These are phyloP conservation scores for Euura lappo DNA, from an alignment of 1,140 invertebrate species.

Conservation along the genomic window DNA sequence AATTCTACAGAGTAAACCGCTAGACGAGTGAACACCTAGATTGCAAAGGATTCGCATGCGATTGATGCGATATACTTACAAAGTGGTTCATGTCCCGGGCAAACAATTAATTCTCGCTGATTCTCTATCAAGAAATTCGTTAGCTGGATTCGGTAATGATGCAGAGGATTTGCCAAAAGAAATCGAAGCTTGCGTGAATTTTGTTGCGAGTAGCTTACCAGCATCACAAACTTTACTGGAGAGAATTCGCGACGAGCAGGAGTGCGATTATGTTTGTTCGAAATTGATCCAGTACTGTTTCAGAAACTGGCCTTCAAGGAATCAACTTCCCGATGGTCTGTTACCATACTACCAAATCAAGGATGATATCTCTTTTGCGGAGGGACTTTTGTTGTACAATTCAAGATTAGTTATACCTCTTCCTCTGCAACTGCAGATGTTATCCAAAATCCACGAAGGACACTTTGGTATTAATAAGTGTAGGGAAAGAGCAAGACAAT, in stretches of 20 bases:
- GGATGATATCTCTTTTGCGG: slow-evolving; percentile 23
- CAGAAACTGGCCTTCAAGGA: slow-evolving; percentile 25
- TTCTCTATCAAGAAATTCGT: slow-evolving; percentile 33
- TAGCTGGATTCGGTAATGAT: not conserved
- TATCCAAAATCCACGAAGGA: slow-evolving; percentile 32
- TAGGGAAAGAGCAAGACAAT: slow-evolving; percentile 27
- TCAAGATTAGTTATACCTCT: slow-evolving; percentile 32
- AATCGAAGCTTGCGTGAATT: not conserved
- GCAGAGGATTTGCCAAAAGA: slow-evolving; percentile 7
- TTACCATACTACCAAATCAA: slow-evolving; percentile 28
- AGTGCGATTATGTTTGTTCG: slow-evolving; percentile 23
- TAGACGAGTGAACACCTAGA: slow-evolving; percentile 43
- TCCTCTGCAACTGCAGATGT: slow-evolving; percentile 27
- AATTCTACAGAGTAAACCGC: slow-evolving; percentile 35
- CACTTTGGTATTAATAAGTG: slow-evolving; percentile 34
- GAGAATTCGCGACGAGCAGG: slow-evolving; percentile 25
- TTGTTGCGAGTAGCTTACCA: not conserved
- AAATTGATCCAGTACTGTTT: slow-evolving; percentile 28
- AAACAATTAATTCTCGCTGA: slow-evolving; percentile 41
- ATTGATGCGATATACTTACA: slow-evolving; percentile 42
- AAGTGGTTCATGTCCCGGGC: slow-evolving; percentile 39
- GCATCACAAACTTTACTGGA: slow-evolving; percentile 18
- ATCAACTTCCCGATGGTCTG: slow-evolving; percentile 13
- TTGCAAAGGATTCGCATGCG: slow-evolving; percentile 47
- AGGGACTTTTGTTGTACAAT: slow-evolving; percentile 26